These are phyloP conservation scores for Yoshiicerus persimilis DNA, from an alignment of 1,140 invertebrate species.

Conservation along the genomic window DNA sequence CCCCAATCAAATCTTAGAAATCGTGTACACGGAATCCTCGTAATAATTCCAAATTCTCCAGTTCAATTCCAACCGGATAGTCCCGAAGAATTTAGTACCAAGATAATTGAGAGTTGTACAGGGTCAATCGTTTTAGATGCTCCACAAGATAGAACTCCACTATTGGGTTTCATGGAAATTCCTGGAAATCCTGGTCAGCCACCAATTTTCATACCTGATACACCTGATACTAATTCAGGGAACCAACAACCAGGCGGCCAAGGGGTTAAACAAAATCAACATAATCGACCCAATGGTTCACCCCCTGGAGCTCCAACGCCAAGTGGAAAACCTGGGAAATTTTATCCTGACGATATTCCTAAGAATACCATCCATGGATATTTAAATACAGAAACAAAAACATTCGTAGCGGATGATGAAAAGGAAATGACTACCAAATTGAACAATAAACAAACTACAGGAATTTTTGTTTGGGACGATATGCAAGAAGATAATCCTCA, in stretches of 20 bases:
- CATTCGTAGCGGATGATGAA: not conserved
- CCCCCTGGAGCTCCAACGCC: not conserved
- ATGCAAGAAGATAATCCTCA: not conserved
- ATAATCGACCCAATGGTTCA: not conserved
- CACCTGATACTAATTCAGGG: not conserved
- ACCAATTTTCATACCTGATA: not conserved
- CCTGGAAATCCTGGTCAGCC: not conserved
- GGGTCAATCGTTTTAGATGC: not conserved
- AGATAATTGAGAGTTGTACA: not conserved
- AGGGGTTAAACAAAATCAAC: not conserved
- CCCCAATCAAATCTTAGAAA: not conserved
- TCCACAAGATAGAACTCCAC: not conserved
- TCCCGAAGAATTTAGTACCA: not conserved
- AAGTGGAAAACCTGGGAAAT: not conserved
- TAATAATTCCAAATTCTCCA: not conserved
- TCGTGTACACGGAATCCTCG: not conserved
- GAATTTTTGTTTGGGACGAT: not conserved
- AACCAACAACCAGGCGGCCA: not conserved
- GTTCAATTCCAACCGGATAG: not conserved
- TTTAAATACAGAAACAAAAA: not conserved
- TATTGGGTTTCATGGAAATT: not conserved
- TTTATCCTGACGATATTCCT: not conserved
- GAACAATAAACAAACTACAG: not conserved
- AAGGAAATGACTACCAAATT: not conserved
- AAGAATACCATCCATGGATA: not conserved